These are phyloP conservation scores for Brachypterus glaber DNA, from an alignment of 2,888 invertebrate species.

Conservation along the genomic window DNA sequence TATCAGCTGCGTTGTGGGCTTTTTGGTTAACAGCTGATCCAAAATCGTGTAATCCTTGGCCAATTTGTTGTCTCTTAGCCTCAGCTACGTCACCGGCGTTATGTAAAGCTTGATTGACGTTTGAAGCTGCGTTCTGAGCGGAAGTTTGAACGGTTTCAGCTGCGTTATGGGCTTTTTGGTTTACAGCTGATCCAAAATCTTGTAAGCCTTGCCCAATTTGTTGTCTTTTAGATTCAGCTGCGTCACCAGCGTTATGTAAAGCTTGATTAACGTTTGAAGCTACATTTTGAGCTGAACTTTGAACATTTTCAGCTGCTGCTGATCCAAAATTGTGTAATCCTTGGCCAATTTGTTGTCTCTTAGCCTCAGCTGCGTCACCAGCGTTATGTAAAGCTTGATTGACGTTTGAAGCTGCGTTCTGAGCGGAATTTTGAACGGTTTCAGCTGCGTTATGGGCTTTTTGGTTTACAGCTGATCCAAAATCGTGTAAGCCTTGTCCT, in stretches of 20 bases:
- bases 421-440: neutral
- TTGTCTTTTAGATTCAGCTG: conserved; percentile 13
- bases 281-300: conserved; percentile 2
- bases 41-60: conserved; percentile 12
- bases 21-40: conserved; percentile 7
- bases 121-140: conserved; percentile 13
- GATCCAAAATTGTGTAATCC: conserved; percentile 4
- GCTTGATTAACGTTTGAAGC: conserved; percentile 8
- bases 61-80: conserved; percentile 15
- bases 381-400: conserved; percentile 11
- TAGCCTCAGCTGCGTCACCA: conserved; percentile 11
- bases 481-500: conserved; percentile 5
- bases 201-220: conserved; percentile 14
- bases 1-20: conserved; percentile 5
- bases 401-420: neutral
- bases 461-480: no score
- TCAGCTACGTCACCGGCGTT: conserved; percentile 17
- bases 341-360: conserved; percentile 10
- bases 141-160: neutral
- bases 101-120: conserved; percentile 6
- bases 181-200: conserved; percentile 9
- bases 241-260: conserved; percentile 11
- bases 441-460: no score
- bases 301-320: conserved; percentile 13
- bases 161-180: neutral